Percentiles rank a stretch among this genome's conserved stretches.
Conservation (phyloP, 2,797 vertebrate genomes). For the Ptychobarbus kaznakovi region DNA sequence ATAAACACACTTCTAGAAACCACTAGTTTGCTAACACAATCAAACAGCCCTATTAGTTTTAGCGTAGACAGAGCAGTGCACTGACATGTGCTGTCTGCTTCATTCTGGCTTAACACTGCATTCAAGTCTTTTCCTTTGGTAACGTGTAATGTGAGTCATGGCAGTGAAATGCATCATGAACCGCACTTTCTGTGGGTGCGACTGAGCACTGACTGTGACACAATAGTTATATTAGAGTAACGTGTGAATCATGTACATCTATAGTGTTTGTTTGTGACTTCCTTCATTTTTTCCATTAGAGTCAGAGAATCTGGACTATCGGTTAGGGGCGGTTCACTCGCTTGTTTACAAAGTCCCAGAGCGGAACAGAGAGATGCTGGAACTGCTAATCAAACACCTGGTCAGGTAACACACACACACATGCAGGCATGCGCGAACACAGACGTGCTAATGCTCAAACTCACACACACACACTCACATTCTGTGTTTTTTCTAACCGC, state of each 20-base stretch:
- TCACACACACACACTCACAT: neutral
- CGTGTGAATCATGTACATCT: neutral
- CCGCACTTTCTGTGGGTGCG: neutral
- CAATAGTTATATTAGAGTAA: neutral
- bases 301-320: conserved; percentile 92
- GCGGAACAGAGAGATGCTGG: conserved; percentile 92
- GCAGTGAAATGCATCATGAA: neutral
- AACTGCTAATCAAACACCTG: conserved; percentile 91
- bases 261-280: conserved; percentile 44
- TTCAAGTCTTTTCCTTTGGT: neutral
- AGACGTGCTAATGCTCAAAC: neutral
- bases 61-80: neutral
- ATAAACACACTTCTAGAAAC: conserved; percentile 18
- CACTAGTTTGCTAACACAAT: conserved; percentile 12
- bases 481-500: neutral
- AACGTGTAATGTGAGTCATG: neutral
- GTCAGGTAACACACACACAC: conserved; percentile 79
- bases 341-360: conserved; percentile 95
- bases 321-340: conserved; percentile 91
- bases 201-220: neutral
- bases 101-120: neutral
- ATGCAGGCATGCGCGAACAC: neutral
- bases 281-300: conserved; percentile 73
- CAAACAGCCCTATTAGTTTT: conserved; percentile 7
- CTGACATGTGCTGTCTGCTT: conserved; percentile 42